These are phyloP conservation scores for Leptobrachium ailaonicum DNA, from an alignment of 2,113 vertebrate genomes.

Conservation along the genomic window DNA sequence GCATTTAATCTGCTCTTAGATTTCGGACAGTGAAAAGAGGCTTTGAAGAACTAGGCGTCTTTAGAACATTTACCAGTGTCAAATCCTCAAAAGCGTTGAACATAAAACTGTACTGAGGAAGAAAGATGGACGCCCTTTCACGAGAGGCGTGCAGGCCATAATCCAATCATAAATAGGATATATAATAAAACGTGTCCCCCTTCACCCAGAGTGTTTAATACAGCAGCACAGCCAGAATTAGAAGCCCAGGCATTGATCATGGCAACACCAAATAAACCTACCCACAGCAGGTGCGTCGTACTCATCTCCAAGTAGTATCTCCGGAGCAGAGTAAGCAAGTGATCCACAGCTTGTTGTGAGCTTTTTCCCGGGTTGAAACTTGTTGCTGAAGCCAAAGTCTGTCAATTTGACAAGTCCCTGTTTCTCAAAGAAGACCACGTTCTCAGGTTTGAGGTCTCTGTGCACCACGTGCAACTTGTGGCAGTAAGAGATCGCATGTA, in stretches of 20 bases:
- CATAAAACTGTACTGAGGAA: too few species aligned
- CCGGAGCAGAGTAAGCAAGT: constrained; percentile 93
- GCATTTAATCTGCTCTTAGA: too few species aligned
- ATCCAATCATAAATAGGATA: too few species aligned
- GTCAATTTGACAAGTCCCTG: constrained; percentile 97
- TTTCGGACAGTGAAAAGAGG: too few species aligned
- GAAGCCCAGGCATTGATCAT: not conserved
- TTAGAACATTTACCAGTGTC: too few species aligned
- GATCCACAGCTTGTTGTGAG: constrained; percentile 97
- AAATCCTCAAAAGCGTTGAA: too few species aligned
- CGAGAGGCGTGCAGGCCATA: too few species aligned
- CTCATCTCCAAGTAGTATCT: constrained; percentile 95
- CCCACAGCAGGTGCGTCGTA: constrained; percentile 97
- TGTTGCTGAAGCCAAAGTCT: constrained; percentile 98
- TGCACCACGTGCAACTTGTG: constrained; percentile 96
- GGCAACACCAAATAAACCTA: constrained; percentile 62
- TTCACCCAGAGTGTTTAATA: too few species aligned
- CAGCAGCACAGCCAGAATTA: not conserved
- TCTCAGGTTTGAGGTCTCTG: constrained; percentile 95
- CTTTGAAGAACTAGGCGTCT: too few species aligned
- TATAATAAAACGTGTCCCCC: too few species aligned
- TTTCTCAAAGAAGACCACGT: constrained; percentile 97
- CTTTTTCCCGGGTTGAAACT: constrained; percentile 97
- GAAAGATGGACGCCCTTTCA: too few species aligned
- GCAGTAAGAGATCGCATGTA: constrained; percentile 98